phyloP scores from a whole-genome alignment of 2,113 vertebrate genomes.

The Sander vitreus region DNA sequence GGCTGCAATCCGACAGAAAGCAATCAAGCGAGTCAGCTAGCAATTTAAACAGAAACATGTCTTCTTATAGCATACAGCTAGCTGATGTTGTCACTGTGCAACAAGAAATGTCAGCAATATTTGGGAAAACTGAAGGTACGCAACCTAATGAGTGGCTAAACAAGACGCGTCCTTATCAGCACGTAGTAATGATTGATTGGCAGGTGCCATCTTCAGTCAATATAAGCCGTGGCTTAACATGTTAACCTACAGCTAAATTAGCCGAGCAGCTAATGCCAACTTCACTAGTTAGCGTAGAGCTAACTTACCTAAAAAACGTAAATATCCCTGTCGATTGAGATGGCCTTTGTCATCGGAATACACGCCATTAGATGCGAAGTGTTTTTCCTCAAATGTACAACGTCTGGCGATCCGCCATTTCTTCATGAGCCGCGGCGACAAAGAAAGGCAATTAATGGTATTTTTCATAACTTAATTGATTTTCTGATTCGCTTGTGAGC shows the following conservation, averaged over 20 bases:
- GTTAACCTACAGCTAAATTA: conserved; percentile 59
- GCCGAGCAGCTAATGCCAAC: conserved; percentile 49
- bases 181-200: conserved; percentile 18
- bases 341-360: conserved; percentile 16
- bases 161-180: background rate
- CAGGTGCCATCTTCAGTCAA: conserved; percentile 22
- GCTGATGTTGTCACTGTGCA: background rate
- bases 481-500: conserved; percentile 76
- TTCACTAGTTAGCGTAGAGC: conserved; percentile 47
- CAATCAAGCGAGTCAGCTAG: conserved; percentile 26
- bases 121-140: background rate
- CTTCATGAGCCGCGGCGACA: conserved; percentile 79
- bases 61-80: conserved; percentile 20
- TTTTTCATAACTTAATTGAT: conserved; percentile 89
- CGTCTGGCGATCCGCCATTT: conserved; percentile 82
- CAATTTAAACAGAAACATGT: conserved; percentile 25
- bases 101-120: background rate
- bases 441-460: conserved; percentile 88
- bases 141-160: accelerated
- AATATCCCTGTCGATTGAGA: conserved; percentile 62
- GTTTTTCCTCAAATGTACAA: conserved; percentile 43
- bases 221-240: conserved; percentile 1
- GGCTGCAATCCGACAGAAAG: conserved; percentile 8
- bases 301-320: conserved; percentile 79
- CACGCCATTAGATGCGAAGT: conserved; percentile 23